These are phyloP conservation scores for Diacarnus erythraeanus DNA, from an alignment of 37 sponge, comb jelly and placozoan species.

Conservation along the genomic window DNA sequence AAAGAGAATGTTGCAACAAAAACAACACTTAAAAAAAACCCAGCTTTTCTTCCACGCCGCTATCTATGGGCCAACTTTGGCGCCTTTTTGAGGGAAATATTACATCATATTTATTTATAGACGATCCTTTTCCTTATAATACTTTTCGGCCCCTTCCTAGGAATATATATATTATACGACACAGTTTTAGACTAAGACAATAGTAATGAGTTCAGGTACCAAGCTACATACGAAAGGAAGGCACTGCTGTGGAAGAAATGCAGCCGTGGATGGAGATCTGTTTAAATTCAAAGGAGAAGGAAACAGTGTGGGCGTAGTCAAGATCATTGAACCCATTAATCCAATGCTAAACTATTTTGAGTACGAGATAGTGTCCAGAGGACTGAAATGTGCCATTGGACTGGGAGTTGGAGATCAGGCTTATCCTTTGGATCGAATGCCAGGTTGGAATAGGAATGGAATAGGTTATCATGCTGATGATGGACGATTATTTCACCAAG, in stretches of 20 bases:
- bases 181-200: too few species aligned
- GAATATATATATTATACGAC: too few species aligned
- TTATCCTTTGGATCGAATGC: constrained; percentile 66
- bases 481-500: constrained; percentile 60
- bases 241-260: constrained; percentile 40
- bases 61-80: background rate
- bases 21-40: too few species aligned
- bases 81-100: background rate
- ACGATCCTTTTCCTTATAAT: too few species aligned
- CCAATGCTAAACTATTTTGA: constrained; percentile 80
- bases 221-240: constrained; percentile 58
- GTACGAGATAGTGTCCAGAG: constrained; percentile 60
- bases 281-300: constrained; percentile 47
- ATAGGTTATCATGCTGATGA: constrained; percentile 88
- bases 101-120: background rate
- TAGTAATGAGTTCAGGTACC: constrained; percentile 41
- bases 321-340: constrained; percentile 71
- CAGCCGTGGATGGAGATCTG: constrained; percentile 44
- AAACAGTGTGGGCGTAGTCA: constrained; percentile 67
- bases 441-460: constrained; percentile 74
- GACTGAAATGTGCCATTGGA: constrained; percentile 61
- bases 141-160: background rate
- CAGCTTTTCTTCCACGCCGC: too few species aligned
- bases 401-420: constrained; percentile 49
- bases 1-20: too few species aligned